Conservation (phyloP, 2,797 vertebrate species). For the Rhynchotus rufescens region DNA sequence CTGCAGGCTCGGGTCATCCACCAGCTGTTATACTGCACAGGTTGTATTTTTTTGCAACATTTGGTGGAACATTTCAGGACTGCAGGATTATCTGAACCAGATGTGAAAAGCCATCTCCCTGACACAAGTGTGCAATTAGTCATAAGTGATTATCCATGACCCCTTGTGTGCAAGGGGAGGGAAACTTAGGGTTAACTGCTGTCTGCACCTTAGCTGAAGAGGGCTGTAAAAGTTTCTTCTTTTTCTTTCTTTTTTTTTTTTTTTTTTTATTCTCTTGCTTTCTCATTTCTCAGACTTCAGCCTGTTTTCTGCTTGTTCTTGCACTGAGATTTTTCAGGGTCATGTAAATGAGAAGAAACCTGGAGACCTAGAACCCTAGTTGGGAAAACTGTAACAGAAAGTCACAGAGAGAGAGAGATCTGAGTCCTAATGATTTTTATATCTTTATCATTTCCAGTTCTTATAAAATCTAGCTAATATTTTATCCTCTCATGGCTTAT, state of each 20-base stretch:
- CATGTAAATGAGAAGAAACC: background rate
- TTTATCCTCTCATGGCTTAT: background rate
- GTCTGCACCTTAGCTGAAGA: slow-evolving; percentile 42
- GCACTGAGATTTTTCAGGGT: background rate
- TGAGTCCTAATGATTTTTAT: background rate
- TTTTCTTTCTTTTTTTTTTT: too few species aligned
- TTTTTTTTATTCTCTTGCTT: background rate
- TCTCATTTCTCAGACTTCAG: background rate
- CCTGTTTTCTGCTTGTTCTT: slow-evolving; percentile 26
- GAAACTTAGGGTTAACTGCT: slow-evolving; percentile 60
- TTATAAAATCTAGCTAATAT: background rate
- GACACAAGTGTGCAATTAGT: slow-evolving; percentile 77
- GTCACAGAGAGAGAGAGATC: background rate
- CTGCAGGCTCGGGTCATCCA: slow-evolving; percentile 60
- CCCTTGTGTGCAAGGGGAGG: slow-evolving; percentile 14
- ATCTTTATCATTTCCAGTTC: background rate
- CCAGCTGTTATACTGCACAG: slow-evolving; percentile 75
- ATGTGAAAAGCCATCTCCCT: slow-evolving; percentile 79
- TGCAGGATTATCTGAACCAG: slow-evolving; percentile 80
- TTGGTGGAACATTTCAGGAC: slow-evolving; percentile 80
- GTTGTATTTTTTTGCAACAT: slow-evolving; percentile 81
- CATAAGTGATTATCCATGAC: slow-evolving; percentile 79
- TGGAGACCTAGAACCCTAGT: background rate
- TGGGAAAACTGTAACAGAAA: background rate
- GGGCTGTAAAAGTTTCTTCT: slow-evolving; percentile 36